phyloP scores from a whole-genome alignment of 2,797 vertebrate genomes.

The Aeoliscus strigatus region DNA sequence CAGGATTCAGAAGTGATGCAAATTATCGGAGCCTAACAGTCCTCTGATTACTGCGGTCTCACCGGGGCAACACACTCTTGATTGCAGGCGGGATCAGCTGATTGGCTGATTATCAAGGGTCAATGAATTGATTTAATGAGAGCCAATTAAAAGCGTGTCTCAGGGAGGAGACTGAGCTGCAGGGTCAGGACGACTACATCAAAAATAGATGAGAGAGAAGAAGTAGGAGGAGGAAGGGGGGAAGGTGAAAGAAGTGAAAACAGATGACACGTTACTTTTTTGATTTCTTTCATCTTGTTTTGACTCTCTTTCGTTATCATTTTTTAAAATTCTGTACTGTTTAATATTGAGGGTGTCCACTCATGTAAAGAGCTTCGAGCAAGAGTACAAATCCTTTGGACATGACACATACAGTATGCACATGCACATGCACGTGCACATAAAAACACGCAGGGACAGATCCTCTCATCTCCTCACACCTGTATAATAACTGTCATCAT shows the following conservation, averaged over 20 bases:
- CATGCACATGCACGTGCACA: slow-evolving; percentile 3
- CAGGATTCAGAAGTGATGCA: slow-evolving; percentile 21
- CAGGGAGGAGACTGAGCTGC: not conserved
- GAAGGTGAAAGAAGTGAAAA: not conserved
- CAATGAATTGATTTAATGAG: slow-evolving; percentile 37
- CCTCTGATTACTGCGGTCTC: slow-evolving; percentile 27
- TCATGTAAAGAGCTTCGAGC: slow-evolving; percentile 7
- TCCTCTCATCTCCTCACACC: too few species aligned
- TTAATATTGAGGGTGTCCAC: slow-evolving; percentile 17
- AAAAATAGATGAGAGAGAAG: slow-evolving; percentile 1
- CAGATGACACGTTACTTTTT: too few species aligned
- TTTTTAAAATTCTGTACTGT: slow-evolving; percentile 1
- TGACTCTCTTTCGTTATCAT: not conserved
- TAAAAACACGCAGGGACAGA: slow-evolving; percentile 5
- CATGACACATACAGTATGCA: slow-evolving; percentile 10
- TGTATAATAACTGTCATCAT: too few species aligned
- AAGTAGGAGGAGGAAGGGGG: not conserved
- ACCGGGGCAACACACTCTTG: slow-evolving; percentile 46
- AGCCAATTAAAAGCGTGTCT: slow-evolving; percentile 29
- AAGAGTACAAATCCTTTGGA: not conserved
- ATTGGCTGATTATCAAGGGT: slow-evolving; percentile 41
- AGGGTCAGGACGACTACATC: slow-evolving; percentile 2
- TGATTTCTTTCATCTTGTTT: slow-evolving; percentile 5
- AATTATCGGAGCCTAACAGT: slow-evolving; percentile 33
- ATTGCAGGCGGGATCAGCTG: slow-evolving; percentile 28